phyloP scores from a whole-genome alignment of 2,113 vertebrate species.

The Pygoscelis antarcticus region DNA sequence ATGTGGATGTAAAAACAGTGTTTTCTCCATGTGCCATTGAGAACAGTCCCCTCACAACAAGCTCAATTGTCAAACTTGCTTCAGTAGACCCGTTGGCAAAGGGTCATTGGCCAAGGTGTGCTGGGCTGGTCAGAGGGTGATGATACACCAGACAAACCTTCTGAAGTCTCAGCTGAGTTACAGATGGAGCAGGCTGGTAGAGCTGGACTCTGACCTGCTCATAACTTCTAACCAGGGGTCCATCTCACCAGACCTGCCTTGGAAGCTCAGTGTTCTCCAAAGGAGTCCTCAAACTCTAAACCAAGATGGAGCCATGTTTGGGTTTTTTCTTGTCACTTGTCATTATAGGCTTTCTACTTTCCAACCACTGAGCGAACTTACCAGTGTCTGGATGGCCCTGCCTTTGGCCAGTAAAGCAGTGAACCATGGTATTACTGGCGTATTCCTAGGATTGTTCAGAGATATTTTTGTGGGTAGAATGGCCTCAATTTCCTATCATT shows the following conservation, averaged over 20 bases:
- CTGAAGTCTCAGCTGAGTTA: background rate
- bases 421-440: background rate
- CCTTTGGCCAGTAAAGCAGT: background rate
- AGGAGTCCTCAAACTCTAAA: background rate
- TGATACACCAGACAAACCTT: background rate
- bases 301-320: background rate
- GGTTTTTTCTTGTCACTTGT: background rate
- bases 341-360: background rate
- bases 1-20: background rate
- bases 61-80: fast-evolving
- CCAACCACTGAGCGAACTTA: fast-evolving
- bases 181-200: background rate
- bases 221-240: background rate
- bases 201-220: background rate
- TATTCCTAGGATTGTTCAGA: background rate
- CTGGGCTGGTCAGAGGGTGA: background rate
- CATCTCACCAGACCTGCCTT: fast-evolving
- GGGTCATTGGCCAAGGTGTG: background rate
- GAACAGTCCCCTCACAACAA: background rate
- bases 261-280: background rate
- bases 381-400: background rate
- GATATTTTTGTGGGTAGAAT: conserved; percentile 29
- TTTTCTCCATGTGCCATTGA: background rate
- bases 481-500: conserved; percentile 11
- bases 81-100: too few species aligned